Base-by-base conservation (phyloP, 2,888 invertebrate species). In the Aphrophora alni region DNA sequence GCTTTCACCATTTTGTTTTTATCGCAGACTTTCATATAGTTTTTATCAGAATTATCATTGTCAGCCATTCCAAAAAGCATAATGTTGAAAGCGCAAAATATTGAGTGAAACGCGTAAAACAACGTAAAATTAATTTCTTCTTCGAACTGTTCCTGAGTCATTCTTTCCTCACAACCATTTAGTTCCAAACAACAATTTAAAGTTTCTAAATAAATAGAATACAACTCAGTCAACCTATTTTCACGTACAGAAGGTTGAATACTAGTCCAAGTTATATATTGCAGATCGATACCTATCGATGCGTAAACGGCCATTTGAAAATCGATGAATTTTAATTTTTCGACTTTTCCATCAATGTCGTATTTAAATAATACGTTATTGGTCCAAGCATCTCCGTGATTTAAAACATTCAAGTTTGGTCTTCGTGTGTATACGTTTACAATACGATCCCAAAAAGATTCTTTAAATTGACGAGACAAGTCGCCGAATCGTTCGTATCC, bases 361-460 rank as follows among this genome's bases (percentile, higher is more conserved):
- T 82, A 77, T 51, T 82, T 82, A 76, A 84, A 83, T 82, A 83
- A 68, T 59, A 84, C 80, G 24, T 84, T 83, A 27, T 80, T 82
- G 5, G 75, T 25, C 83, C 83, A 83, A 24, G 78, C 27, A 33
- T 83, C 83, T 0, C 82, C 82, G 44, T 83, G 83, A 24, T 81
- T 81, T 12, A 83, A 51, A 8, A 82, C 82, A 24, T 79, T 80
- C 4, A 83, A 79, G 25, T 3, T 33, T 33, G 3, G 3, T 33
- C 33, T 33, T 33, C 33, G 3, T 3, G 33, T 8, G 8, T 5
- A 33, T 33, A 8, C 5, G 8, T 33, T 33, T 8, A 33, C 3
- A 33, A 33, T 33, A 33, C 8, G 5, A 33, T 3, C 8, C 33
- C 8, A 5, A 33, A 5, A 33, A 5, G 3, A 5, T 33, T 8